Evolutionary conservation across 1,140 invertebrate species (phyloP).

Genomic region (Cataglyphis hispanica): DNA sequence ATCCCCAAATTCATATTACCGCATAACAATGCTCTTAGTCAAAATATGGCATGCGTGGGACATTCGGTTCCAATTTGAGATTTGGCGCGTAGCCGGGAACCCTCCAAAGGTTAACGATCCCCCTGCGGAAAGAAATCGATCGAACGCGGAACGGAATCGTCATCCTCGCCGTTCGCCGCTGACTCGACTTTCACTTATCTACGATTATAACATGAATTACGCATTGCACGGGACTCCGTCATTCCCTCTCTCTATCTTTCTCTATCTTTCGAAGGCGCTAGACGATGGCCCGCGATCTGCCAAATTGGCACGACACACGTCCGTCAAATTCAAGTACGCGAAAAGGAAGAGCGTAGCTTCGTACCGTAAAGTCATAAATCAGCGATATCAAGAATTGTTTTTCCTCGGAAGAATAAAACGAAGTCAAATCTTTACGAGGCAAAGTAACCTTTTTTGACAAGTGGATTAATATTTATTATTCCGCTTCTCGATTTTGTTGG

Average conservation of each 20-base stretch:
- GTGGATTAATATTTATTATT: neutral
- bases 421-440: neutral
- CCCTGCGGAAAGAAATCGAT: constrained; percentile 65
- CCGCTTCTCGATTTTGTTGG: neutral
- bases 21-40: constrained; percentile 74
- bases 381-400: neutral
- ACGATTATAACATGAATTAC: constrained; percentile 39
- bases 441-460: neutral
- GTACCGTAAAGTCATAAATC: neutral
- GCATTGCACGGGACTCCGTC: neutral
- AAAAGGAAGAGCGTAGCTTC: constrained; percentile 21
- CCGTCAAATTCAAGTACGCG: neutral
- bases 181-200: constrained; percentile 44
- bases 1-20: constrained; percentile 39
- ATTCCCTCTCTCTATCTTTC: neutral
- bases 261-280: neutral
- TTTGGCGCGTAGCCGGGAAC: constrained; percentile 79
- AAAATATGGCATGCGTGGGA: constrained; percentile 74
- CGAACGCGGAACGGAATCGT: constrained; percentile 33
- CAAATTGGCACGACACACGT: constrained; percentile 44
- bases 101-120: constrained; percentile 83
- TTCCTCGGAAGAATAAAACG: neutral
- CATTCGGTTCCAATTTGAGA: constrained; percentile 80
- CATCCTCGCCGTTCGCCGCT: neutral
- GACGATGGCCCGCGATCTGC: constrained; percentile 4